Evolutionary conservation across 2,113 vertebrate species (phyloP).

Genomic region (cat (Felis catus)): DNA sequence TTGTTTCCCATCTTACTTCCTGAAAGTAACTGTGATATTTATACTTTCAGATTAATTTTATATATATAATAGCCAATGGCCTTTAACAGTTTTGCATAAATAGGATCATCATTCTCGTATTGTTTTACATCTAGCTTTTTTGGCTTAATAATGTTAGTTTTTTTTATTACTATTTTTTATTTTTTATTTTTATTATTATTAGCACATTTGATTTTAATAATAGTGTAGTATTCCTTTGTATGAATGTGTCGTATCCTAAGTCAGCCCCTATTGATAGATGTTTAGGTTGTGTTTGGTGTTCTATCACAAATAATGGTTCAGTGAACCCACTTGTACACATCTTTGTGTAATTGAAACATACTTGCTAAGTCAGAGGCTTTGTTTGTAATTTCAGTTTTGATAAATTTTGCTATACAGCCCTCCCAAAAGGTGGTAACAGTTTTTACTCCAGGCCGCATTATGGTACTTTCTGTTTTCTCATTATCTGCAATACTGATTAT

Average conservation of each 20-base stretch:
- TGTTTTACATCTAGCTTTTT: slow-evolving; percentile 1
- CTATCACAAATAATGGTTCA: background rate
- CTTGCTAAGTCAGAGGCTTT: slow-evolving; percentile 5
- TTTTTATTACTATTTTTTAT: background rate
- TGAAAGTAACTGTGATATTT: background rate
- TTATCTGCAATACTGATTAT: background rate
- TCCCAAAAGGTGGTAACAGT: background rate
- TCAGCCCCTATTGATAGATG: background rate
- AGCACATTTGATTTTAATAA: background rate
- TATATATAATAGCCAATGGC: background rate
- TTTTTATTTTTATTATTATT: slow-evolving; percentile 54
- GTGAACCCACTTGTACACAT: background rate
- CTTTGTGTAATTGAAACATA: slow-evolving; percentile 6
- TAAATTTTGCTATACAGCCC: background rate
- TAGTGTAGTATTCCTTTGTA: background rate
- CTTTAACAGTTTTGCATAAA: background rate
- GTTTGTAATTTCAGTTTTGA: background rate
- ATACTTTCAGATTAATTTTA: background rate
- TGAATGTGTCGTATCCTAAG: background rate
- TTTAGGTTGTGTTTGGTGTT: slow-evolving; percentile 22
- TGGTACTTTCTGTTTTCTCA: background rate
- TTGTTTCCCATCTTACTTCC: background rate
- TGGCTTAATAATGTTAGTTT: background rate
- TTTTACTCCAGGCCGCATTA: background rate
- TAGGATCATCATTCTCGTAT: background rate